These are phyloP conservation scores for Amniataba percoides DNA, from an alignment of 2,797 vertebrate genomes.

Conservation along the genomic window DNA sequence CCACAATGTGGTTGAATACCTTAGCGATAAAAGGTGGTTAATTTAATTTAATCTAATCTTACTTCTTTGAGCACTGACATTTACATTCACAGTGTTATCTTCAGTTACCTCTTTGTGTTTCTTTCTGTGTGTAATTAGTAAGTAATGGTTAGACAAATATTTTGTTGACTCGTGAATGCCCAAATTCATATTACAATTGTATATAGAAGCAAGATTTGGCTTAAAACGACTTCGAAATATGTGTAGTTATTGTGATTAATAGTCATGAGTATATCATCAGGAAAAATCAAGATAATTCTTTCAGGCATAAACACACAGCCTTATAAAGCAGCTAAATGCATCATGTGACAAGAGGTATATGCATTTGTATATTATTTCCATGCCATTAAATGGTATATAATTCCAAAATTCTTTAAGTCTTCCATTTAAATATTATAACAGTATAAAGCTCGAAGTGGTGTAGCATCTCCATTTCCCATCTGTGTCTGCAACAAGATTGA, in stretches of 20 bases:
- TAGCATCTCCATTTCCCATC: conserved; percentile 58
- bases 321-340: conserved; percentile 1
- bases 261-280: background rate
- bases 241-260: background rate
- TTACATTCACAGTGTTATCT: background rate
- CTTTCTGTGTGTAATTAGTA: background rate
- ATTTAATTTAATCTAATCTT: conserved; percentile 1
- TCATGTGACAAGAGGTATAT: background rate
- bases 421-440: background rate
- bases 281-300: background rate
- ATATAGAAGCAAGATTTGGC: background rate
- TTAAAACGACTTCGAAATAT: background rate
- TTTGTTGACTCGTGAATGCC: background rate
- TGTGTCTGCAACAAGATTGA: conserved; percentile 57
- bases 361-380: background rate
- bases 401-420: background rate
- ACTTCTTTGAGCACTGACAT: background rate
- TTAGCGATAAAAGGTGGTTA: background rate
- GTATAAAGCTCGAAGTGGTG: conserved; percentile 28
- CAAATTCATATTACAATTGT: background rate
- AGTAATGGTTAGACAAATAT: background rate
- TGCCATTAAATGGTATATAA: background rate
- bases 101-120: background rate
- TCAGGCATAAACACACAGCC: background rate
- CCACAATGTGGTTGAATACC: conserved; percentile 4